phyloP scores from a whole-genome alignment of 2,797 vertebrate species.

The Anomalospiza imberbis region DNA sequence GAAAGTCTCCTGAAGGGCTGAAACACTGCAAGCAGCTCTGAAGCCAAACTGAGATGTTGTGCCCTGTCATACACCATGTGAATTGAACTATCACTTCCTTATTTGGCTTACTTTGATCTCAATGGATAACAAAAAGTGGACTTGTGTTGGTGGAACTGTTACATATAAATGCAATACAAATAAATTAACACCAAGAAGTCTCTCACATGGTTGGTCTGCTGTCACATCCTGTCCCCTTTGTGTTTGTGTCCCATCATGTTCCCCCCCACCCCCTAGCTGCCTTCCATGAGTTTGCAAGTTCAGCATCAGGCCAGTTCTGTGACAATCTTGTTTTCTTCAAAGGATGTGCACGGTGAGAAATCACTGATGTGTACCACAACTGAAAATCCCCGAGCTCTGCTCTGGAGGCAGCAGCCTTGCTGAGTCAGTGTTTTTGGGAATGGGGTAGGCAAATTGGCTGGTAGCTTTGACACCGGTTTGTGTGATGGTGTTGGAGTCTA shows the following conservation, averaged over 20 bases:
- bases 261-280: background rate
- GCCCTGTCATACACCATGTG: accelerated
- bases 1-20: background rate
- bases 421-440: background rate
- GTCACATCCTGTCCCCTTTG: background rate
- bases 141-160: background rate
- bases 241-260: background rate
- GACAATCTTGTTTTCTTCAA: background rate
- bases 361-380: background rate
- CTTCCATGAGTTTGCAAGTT: background rate
- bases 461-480: background rate
- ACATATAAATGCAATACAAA: background rate
- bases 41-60: background rate
- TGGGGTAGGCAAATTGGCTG: accelerated
- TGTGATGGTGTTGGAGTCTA: background rate
- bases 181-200: background rate
- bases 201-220: accelerated
- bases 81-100: background rate
- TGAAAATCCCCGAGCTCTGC: background rate
- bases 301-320: background rate
- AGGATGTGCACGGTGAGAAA: background rate
- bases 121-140: background rate
- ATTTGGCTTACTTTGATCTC: background rate
- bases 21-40: background rate
- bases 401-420: background rate